phyloP scores from a whole-genome alignment of 2,797 vertebrate genomes.

The Enteromius trimaculatus region DNA sequence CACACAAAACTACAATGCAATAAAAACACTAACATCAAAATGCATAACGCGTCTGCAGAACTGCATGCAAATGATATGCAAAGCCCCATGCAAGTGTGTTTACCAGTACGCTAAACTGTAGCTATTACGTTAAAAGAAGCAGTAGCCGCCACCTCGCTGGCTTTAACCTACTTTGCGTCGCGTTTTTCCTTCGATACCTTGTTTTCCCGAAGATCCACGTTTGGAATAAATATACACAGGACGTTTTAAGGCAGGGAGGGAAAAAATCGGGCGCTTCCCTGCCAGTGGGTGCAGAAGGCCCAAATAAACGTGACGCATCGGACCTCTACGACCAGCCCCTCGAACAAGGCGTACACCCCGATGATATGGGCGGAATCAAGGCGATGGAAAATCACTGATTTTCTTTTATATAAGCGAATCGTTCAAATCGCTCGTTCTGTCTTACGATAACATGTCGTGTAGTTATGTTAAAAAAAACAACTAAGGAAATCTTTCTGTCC shows the following conservation, averaged over 20 bases:
- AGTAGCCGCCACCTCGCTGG: slow-evolving; percentile 15
- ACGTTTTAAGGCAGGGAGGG: slow-evolving; percentile 4
- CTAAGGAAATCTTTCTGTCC: not conserved
- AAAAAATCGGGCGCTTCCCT: slow-evolving; percentile 19
- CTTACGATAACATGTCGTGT: not conserved
- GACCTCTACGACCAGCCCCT: slow-evolving; percentile 57
- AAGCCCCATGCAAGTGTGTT: slow-evolving; percentile 4
- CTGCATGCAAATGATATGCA: slow-evolving; percentile 27
- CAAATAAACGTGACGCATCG: slow-evolving; percentile 63
- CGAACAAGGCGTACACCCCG: slow-evolving; percentile 54
- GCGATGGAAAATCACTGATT: slow-evolving; percentile 38
- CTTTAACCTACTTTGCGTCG: slow-evolving; percentile 42
- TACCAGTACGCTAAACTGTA: slow-evolving; percentile 8
- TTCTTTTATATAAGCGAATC: not conserved
- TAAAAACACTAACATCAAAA: not conserved
- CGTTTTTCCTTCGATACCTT: slow-evolving; percentile 37
- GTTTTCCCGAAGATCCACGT: slow-evolving; percentile 39
- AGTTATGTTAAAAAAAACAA: not conserved
- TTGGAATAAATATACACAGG: slow-evolving; percentile 5
- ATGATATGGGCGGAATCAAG: slow-evolving; percentile 56
- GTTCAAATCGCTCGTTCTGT: not conserved
- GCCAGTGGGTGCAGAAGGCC: slow-evolving; percentile 56
- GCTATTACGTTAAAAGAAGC: slow-evolving; percentile 1
- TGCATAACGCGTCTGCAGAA: slow-evolving; percentile 40
- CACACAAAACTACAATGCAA: not conserved